Evolutionary conservation across 2,113 vertebrate genomes (phyloP).

Genomic region (Serinus canaria): DNA sequence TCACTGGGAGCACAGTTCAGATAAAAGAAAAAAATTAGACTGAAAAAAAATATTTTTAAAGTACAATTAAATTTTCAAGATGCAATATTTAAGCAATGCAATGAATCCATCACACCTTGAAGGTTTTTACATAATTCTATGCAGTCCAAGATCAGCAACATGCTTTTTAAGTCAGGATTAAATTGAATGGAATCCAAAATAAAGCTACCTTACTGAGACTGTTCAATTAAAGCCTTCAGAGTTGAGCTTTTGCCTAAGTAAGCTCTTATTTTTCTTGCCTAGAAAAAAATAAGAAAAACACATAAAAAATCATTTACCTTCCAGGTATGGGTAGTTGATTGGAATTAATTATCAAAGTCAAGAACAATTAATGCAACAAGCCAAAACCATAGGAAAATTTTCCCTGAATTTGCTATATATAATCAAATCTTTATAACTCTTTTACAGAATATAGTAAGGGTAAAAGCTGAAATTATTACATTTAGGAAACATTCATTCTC

Average conservation of each 20-base stretch:
- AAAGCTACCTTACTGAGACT: not conserved
- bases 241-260: not conserved
- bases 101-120: not conserved
- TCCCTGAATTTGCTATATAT: not conserved
- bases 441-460: not conserved
- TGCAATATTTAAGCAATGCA: not conserved
- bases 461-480: not conserved
- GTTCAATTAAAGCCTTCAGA: not conserved
- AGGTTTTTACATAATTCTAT: not conserved
- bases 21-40: not conserved
- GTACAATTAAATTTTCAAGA: not conserved
- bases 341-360: not conserved
- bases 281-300: not conserved
- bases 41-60: not conserved
- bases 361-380: not conserved
- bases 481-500: not conserved
- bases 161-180: not conserved
- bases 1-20: not conserved
- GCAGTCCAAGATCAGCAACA: not conserved
- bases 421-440: not conserved
- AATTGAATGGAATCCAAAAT: not conserved
- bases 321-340: not conserved
- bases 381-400: not conserved
- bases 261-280: not conserved
- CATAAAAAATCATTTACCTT: not conserved